Conservation (phyloP, 2,888 invertebrate genomes). For the Tetragonisca angustula region DNA sequence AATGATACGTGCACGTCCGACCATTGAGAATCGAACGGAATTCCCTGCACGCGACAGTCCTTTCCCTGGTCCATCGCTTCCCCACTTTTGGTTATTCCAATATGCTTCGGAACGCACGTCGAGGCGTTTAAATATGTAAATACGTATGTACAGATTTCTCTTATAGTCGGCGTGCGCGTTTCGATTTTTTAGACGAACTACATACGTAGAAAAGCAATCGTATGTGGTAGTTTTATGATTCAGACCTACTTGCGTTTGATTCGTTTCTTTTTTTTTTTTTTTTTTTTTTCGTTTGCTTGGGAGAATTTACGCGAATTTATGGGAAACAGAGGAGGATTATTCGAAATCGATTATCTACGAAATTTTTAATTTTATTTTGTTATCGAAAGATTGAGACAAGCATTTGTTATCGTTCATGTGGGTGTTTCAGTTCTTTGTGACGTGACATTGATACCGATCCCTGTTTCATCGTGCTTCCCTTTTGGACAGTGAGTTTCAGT, state of each 20-base stretch:
- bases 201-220: background rate
- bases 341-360: background rate
- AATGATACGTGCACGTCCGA: conserved; percentile 34
- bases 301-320: background rate
- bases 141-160: background rate
- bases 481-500: background rate
- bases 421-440: background rate
- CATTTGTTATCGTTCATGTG: background rate
- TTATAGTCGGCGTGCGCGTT: background rate
- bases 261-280: background rate
- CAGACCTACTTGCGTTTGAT: background rate
- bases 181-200: background rate
- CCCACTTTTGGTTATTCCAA: no score
- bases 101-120: no score
- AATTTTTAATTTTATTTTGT: background rate
- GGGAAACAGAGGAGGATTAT: background rate
- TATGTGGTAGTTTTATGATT: background rate
- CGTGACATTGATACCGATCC: background rate
- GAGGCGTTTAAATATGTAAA: no score
- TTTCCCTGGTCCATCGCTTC: background rate
- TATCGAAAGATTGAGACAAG: background rate
- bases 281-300: background rate
- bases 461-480: background rate
- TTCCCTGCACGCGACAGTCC: background rate
- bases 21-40: conserved; percentile 38